Percentiles rank a stretch among this genome's conserved stretches.
Conservation (phyloP, 2,797 vertebrate species). For the Acomys russatus region DNA sequence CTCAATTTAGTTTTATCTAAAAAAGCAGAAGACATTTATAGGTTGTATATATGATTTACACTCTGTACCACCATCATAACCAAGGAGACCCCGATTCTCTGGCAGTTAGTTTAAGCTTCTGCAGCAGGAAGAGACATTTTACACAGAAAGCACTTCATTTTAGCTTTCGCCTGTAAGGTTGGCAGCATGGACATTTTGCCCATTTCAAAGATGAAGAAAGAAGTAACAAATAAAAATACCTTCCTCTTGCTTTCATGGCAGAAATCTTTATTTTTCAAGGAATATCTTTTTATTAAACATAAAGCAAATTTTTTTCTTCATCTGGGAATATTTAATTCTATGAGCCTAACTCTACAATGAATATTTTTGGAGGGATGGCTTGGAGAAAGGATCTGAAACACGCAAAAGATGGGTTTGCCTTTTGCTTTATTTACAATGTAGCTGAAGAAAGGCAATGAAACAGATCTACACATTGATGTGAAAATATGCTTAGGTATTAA, state of each 20-base stretch:
- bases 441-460: background rate
- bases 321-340: background rate
- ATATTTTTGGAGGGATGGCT: background rate
- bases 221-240: background rate
- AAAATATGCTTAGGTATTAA: background rate
- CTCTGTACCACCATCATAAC: background rate
- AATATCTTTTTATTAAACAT: background rate
- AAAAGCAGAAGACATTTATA: background rate
- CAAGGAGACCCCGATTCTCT: background rate
- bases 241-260: background rate
- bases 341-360: background rate
- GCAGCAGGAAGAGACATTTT: background rate
- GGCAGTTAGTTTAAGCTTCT: background rate
- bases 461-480: background rate
- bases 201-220: conserved; percentile 41
- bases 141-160: background rate
- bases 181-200: background rate
- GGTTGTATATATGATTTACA: background rate
- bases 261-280: background rate
- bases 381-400: background rate
- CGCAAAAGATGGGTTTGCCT: background rate
- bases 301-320: background rate
- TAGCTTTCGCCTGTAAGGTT: background rate
- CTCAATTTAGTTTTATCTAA: background rate
- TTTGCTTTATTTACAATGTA: background rate